phyloP scores from a whole-genome alignment of 1,140 invertebrate genomes.

The Eupristina koningsbergeri region DNA sequence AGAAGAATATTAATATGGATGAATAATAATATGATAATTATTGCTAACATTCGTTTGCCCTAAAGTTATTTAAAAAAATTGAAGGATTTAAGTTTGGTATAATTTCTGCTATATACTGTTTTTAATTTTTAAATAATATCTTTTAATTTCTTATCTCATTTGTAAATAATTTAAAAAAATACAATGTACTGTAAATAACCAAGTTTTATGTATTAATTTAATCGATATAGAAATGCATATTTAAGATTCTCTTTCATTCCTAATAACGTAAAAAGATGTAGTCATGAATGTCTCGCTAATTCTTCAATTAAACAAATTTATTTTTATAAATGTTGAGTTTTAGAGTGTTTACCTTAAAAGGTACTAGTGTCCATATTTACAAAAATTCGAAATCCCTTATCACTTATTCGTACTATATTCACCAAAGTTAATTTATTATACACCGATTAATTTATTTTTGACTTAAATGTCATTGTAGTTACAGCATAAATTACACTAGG shows the following conservation, averaged over 20 bases:
- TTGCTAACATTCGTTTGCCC: too few relatives aligned
- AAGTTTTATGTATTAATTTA: not conserved
- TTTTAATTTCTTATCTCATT: too few relatives aligned
- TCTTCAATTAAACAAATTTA: not conserved
- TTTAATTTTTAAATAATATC: too few relatives aligned
- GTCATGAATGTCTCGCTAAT: not conserved
- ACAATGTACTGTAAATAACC: too few relatives aligned
- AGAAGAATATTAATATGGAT: not conserved
- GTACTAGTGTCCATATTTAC: not conserved
- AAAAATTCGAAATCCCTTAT: not conserved
- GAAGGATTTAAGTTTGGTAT: too few relatives aligned
- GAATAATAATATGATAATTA: not conserved
- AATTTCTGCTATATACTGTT: too few relatives aligned
- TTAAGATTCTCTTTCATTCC: not conserved
- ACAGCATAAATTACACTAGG: not conserved
- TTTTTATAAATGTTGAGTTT: not conserved
- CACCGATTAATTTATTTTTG: not conserved
- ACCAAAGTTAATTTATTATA: not conserved
- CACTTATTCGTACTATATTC: not conserved
- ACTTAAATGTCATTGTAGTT: not conserved
- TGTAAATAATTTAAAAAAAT: too few relatives aligned
- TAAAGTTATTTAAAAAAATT: too few relatives aligned
- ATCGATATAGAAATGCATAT: not conserved
- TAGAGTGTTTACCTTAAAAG: not conserved
- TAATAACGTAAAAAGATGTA: not conserved